Conservation (phyloP, 2,888 invertebrate genomes). For the Timema cristinae region DNA sequence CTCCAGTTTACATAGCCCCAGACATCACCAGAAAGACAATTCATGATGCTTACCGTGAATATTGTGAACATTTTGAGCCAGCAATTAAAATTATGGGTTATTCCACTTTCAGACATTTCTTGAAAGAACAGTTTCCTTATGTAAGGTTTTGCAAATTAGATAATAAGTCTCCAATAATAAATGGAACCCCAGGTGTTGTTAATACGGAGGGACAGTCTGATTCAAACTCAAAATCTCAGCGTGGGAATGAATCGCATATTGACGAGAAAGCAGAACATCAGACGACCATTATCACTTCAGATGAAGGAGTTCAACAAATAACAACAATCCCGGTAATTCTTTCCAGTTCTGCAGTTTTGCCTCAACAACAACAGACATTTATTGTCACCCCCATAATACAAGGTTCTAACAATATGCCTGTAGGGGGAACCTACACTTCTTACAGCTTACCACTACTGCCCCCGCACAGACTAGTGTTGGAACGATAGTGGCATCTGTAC, state of each 20-base stretch:
- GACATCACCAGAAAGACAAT: constrained; percentile 64
- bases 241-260: constrained; percentile 2
- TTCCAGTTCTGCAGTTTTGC: constrained; percentile 43
- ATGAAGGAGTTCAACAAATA: constrained; percentile 53
- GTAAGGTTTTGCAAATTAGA: constrained; percentile 64
- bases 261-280: constrained; percentile 17
- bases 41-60: constrained; percentile 70
- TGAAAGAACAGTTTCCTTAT: constrained; percentile 77
- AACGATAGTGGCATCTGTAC: no score
- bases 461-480: constrained; percentile 2
- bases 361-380: constrained; percentile 58
- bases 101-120: constrained; percentile 73
- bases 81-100: constrained; percentile 74
- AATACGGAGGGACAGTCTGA: constrained; percentile 12
- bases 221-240: constrained; percentile 35
- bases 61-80: constrained; percentile 65
- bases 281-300: constrained; percentile 52
- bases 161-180: constrained; percentile 36
- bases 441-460: constrained; percentile 27
- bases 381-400: constrained; percentile 61
- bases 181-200: constrained; percentile 32
- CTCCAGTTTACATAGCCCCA: constrained; percentile 47
- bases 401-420: constrained; percentile 9
- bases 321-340: constrained; percentile 56
- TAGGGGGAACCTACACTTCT: constrained; percentile 20